Percentiles rank a stretch among this genome's conserved stretches.
phyloP scores from a whole-genome alignment of 2,113 vertebrate genomes.

The Cariama cristata region DNA sequence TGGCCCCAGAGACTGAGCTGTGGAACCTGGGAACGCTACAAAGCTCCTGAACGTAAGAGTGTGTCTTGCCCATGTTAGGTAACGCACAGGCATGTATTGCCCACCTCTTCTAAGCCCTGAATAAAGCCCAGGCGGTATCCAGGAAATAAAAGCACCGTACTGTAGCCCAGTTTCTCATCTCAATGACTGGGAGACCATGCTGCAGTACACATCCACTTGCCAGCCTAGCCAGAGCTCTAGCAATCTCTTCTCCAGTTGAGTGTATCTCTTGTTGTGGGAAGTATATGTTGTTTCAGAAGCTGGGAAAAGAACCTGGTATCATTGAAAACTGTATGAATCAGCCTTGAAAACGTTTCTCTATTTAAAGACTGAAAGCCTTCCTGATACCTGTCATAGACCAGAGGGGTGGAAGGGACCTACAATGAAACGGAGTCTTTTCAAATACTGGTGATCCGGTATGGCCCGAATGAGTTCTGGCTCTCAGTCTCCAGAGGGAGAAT shows the following conservation, averaged over 20 bases:
- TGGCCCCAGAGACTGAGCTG: background rate
- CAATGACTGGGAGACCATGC: background rate
- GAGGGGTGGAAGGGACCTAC: background rate
- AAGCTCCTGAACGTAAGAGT: background rate
- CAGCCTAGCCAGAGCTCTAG: background rate
- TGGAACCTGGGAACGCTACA: background rate
- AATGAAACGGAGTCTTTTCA: background rate
- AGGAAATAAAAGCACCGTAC: background rate
- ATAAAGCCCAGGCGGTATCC: background rate
- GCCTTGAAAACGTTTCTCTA: background rate
- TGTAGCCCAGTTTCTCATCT: background rate
- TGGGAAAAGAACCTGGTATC: background rate
- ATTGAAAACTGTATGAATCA: background rate
- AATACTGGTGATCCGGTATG: background rate
- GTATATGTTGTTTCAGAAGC: background rate
- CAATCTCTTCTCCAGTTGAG: fast-evolving
- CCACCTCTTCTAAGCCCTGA: background rate
- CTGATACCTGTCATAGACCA: background rate
- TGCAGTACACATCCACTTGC: background rate
- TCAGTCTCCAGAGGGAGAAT: background rate
- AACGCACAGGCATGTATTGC: background rate
- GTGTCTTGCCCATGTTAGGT: background rate
- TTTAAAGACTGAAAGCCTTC: background rate
- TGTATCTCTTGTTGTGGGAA: background rate
- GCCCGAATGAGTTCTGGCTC: background rate